Base-by-base conservation (phyloP, 2,888 invertebrate species). In the Lithophane semibrunnea region DNA sequence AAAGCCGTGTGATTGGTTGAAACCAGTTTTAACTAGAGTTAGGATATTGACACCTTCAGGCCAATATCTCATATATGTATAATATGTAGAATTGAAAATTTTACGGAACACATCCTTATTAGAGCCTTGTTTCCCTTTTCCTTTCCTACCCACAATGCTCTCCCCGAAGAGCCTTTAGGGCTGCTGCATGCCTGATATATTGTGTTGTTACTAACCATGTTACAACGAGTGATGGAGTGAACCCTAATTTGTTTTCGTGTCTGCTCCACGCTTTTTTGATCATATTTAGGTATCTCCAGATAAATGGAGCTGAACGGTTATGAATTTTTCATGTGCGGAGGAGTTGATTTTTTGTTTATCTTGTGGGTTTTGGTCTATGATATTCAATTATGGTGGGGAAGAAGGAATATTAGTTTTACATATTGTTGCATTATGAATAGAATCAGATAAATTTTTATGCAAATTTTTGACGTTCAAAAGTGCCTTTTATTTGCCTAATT, bases 151-250 rank as follows among this genome's bases (percentile, higher is more conserved):
- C 65, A 29, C 49, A 21, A 47, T 29, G 61, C 24, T 54, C 73
- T 68, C 78, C 80, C 85, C 54, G 37, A 73, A 77, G 83, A 72
- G 77, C 79, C 79, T 78, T 71, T 42, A 74, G 81, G 80, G 82
- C 65, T 78, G 82, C 65, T 78, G 82, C 87, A 79, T 10, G 73
- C 18, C 66, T 86, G 82, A 86, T 82, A 87, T 86, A 87, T 86
- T 73, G 73, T 72, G 79, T 78, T 79, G 79, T 75, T 77, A 65
- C 79, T 84, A 83, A 86, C 86, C 69, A 68, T 77, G 77, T 87
- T 82, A 86, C 70, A 79, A 77, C 79, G 81, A 77, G 85, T 86
- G 88, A 87, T 88, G 83, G 86, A 87, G 88, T 79, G 81, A 88
- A 77, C 71, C 71, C 75, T 80, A 76, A 88, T 83, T 83, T 87